phyloP scores from a whole-genome alignment of 2,888 invertebrate species.

The Nezara viridula region DNA sequence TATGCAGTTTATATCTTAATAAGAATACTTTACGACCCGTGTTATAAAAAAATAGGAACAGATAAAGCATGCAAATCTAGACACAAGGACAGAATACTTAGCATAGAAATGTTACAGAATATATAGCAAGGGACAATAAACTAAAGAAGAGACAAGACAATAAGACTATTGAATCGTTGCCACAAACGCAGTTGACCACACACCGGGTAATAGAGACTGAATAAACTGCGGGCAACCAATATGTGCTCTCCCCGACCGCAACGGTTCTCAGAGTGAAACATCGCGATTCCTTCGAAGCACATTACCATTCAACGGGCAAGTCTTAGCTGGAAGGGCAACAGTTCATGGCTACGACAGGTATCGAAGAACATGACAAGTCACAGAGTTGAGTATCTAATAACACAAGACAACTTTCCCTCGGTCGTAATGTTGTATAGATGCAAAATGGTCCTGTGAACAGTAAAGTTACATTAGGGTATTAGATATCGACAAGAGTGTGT shows the following conservation, averaged over 20 bases:
- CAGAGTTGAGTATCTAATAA: not conserved
- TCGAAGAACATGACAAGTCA: not conserved
- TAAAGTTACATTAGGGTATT: not conserved
- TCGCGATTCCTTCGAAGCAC: slow-evolving; percentile 4
- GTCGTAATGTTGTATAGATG: not conserved
- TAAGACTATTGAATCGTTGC: slow-evolving; percentile 42
- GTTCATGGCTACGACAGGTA: not conserved
- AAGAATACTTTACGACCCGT: not conserved
- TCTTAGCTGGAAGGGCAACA: not conserved
- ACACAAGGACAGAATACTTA: slow-evolving; percentile 9
- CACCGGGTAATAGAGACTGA: not conserved
- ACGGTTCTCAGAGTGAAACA: not conserved
- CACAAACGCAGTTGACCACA: slow-evolving; percentile 24
- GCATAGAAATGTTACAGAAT: slow-evolving; percentile 9
- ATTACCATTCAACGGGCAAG: not conserved
- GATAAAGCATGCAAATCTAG: not conserved
- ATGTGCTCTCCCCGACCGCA: slow-evolving; percentile 15
- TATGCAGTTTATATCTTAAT: not conserved
- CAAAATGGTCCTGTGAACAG: not conserved
- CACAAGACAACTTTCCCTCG: not conserved
- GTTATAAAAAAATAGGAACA: not conserved
- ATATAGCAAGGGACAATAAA: slow-evolving; percentile 30
- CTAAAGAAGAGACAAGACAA: slow-evolving; percentile 39
- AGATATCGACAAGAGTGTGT: not conserved
- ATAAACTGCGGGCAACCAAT: slow-evolving; percentile 36